Percentiles rank a stretch among this genome's conserved stretches.
Evolutionary conservation across 2,797 vertebrate genomes (phyloP).

Genomic region (Sebastes aleutianus): DNA sequence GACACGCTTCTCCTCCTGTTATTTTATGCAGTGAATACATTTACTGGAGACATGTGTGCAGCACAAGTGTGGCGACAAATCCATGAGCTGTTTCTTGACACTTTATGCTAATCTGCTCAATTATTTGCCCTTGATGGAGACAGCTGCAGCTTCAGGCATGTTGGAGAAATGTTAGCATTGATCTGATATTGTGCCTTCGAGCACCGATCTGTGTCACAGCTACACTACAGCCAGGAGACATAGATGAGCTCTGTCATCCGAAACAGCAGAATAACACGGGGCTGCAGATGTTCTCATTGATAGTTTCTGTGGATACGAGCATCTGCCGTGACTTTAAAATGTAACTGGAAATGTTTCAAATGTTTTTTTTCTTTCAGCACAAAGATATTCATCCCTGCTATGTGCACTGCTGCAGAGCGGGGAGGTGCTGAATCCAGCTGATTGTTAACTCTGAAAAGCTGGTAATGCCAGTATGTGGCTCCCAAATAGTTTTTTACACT

Average conservation of each 20-base stretch:
- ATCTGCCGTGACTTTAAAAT: neutral
- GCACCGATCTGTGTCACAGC: neutral
- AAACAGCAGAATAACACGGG: neutral
- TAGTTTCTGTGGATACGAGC: neutral
- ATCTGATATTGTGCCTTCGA: slow-evolving; percentile 22
- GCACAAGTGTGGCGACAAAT: slow-evolving; percentile 20
- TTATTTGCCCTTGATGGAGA: slow-evolving; percentile 52
- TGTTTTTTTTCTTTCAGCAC: neutral
- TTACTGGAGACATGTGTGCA: slow-evolving; percentile 1
- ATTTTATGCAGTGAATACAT: slow-evolving; percentile 13
- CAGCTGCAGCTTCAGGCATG: slow-evolving; percentile 40
- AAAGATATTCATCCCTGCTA: neutral
- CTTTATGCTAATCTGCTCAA: slow-evolving; percentile 47
- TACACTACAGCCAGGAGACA: neutral
- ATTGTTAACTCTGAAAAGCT: neutral
- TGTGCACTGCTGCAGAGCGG: neutral
- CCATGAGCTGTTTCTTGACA: slow-evolving; percentile 17
- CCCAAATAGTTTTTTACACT: neutral
- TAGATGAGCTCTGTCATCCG: slow-evolving; percentile 5
- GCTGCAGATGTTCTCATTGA: slow-evolving; percentile 16
- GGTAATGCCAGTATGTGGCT: neutral
- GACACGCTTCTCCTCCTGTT: neutral
- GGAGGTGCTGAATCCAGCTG: neutral
- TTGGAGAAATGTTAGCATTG: slow-evolving; percentile 21
- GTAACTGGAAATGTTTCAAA: neutral